A percentile compares a stretch with the other conserved stretches of the same genome.
Conservation (phyloP, 2,888 invertebrate species). For the Crepidodera aurea region DNA sequence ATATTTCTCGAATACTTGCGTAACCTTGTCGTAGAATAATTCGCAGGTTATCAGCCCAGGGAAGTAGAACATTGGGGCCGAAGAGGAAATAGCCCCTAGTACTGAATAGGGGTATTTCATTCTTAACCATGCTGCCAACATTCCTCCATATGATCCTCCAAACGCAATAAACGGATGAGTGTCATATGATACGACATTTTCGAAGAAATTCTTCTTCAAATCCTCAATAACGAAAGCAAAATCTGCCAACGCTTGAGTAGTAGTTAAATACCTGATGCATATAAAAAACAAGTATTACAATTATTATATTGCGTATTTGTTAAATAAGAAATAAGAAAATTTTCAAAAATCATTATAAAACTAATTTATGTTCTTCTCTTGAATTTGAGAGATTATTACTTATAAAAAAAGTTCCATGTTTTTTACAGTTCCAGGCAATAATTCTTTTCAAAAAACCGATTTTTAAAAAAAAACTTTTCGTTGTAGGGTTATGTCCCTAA, state of each 20-base stretch:
- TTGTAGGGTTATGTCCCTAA: too few species aligned
- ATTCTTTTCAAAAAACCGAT: too few species aligned
- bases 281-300: too few species aligned
- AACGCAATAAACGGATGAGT: slow-evolving; percentile 82
- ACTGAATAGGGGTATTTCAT: slow-evolving; percentile 94
- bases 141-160: slow-evolving; percentile 95
- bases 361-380: too few species aligned
- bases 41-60: slow-evolving; percentile 80
- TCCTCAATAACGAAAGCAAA: slow-evolving; percentile 80
- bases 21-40: slow-evolving; percentile 78
- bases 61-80: slow-evolving; percentile 91
- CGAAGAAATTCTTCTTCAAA: slow-evolving; percentile 60
- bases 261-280: slow-evolving; percentile 80
- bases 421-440: too few species aligned
- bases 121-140: slow-evolving; percentile 95
- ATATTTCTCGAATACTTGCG: slow-evolving; percentile 71
- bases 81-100: slow-evolving; percentile 88
- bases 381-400: too few species aligned
- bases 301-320: too few species aligned
- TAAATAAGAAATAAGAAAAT: too few species aligned
- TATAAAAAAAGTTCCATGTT: too few species aligned
- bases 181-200: slow-evolving; percentile 52
- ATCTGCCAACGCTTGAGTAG: slow-evolving; percentile 93
- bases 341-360: too few species aligned
- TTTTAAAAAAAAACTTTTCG: too few species aligned